Percentiles rank a stretch among this genome's conserved stretches.
Conservation (phyloP, 2,888 invertebrate species). For the Perizoma flavofasciatum region DNA sequence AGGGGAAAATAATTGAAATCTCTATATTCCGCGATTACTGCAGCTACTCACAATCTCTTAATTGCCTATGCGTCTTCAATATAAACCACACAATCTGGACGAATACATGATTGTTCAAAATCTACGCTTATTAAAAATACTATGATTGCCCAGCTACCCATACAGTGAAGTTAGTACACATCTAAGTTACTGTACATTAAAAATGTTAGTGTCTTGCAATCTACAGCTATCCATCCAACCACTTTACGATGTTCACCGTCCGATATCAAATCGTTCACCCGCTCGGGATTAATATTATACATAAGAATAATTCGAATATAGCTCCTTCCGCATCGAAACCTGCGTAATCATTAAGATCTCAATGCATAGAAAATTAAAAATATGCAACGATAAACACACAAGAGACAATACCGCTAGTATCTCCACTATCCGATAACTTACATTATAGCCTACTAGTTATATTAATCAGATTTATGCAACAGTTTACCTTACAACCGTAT, state of each 20-base stretch:
- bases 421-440: conserved; percentile 70
- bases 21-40: conserved; percentile 44
- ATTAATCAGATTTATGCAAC: conserved; percentile 81
- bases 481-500: conserved; percentile 75
- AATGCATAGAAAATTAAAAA: conserved; percentile 51
- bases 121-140: conserved; percentile 75
- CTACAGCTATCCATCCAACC: conserved; percentile 71
- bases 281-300: conserved; percentile 55
- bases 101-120: conserved; percentile 69
- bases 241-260: conserved; percentile 55
- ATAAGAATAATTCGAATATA: conserved; percentile 48
- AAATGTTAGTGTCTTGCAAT: conserved; percentile 67
- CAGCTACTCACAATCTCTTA: conserved; percentile 54
- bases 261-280: conserved; percentile 50
- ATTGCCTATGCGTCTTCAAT: conserved; percentile 47
- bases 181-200: conserved; percentile 77
- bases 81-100: conserved; percentile 60
- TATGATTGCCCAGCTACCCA: conserved; percentile 83
- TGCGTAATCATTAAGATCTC: conserved; percentile 40
- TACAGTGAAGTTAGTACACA: conserved; percentile 74
- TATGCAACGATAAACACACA: conserved; percentile 50
- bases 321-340: conserved; percentile 38
- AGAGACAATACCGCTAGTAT: conserved; percentile 57
- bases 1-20: conserved; percentile 39
- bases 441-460: conserved; percentile 67